phyloP scores from a whole-genome alignment of 2,797 vertebrate species.

The Clarias pachynema region DNA sequence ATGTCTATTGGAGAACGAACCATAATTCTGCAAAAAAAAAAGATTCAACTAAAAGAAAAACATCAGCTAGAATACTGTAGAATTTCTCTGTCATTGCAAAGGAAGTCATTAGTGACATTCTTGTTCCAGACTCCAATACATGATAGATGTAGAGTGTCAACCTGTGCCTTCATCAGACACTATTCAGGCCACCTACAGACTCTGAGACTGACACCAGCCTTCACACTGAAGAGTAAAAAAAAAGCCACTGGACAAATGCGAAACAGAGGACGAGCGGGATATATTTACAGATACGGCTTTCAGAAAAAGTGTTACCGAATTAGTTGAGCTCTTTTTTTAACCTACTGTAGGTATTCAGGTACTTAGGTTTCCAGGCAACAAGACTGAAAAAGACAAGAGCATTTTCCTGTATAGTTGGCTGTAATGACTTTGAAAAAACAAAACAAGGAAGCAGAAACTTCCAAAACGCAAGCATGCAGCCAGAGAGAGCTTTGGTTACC shows the following conservation, averaged over 20 bases:
- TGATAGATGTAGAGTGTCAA: not conserved
- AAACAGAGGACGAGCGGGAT: too few relatives aligned
- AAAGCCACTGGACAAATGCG: not conserved
- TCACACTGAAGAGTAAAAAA: not conserved
- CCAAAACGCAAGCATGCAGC: not conserved
- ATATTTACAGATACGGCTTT: not conserved
- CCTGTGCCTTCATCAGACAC: not conserved
- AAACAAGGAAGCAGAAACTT: not conserved
- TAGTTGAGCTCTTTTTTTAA: not conserved
- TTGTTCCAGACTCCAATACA: not conserved
- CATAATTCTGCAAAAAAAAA: not conserved
- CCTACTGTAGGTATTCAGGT: not conserved
- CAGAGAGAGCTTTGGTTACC: constrained; percentile 71
- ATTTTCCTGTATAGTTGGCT: not conserved
- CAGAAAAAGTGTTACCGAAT: not conserved
- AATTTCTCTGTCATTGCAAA: not conserved
- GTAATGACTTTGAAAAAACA: not conserved
- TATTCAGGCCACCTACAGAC: not conserved
- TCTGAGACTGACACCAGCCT: not conserved
- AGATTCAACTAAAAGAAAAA: not conserved
- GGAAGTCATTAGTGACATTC: not conserved
- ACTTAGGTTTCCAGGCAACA: not conserved
- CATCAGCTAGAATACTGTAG: not conserved
- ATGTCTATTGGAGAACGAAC: not conserved
- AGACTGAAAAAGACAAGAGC: not conserved